Base-by-base conservation (phyloP, 1,140 invertebrate genomes). In the Fopius arisanus region DNA sequence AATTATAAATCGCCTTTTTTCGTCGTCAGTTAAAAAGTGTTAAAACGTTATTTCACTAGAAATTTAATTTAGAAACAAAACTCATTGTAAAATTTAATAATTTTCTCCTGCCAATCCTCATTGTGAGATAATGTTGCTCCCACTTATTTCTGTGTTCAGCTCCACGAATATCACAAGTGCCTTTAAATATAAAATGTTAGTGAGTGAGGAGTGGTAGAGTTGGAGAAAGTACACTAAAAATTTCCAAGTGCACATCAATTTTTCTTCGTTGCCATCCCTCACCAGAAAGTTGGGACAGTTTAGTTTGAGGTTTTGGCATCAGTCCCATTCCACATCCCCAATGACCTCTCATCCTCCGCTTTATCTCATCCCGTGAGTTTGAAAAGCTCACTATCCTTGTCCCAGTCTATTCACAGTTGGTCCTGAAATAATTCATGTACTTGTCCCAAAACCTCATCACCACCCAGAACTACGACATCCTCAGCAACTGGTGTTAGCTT, bases 401-500 rank as follows among this genome's bases (percentile, higher is more conserved):
- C n/a, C 16, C 62, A 48, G 16, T 66, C 7, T 51, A 37, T 37
- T 37, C 33, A 37, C 54, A 26, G 23, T 59, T 59, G 21, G 19
- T 59, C 23, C 12, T 69, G 40, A 28, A 69, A 28, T 69, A 51
- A 59, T 59, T 12, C 41, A 59, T 63, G 16, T 16, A 67, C 67
- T 41, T 71, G 73, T 59, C 54, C 54, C 37, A 33, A 28, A 71
- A 66, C 65, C 66, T 68, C 79, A 77, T 79, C 70, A 79, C 78
- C 80, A 82, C 82, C 78, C 70, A 79, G 76, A 76, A 65, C 72
- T 73, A 78, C 75, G 66, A 69, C 75, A 81, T 77, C 82, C 78
- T 78, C 80, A 86, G 84, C 84, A 87, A 86, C 84, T 86, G 85
- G 80, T 87, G 83, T 87, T 85, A 84, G 85, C 84, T 88, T 88